Conservation (phyloP, 1,140 invertebrate species). For the Drosophila sucinea region DNA sequence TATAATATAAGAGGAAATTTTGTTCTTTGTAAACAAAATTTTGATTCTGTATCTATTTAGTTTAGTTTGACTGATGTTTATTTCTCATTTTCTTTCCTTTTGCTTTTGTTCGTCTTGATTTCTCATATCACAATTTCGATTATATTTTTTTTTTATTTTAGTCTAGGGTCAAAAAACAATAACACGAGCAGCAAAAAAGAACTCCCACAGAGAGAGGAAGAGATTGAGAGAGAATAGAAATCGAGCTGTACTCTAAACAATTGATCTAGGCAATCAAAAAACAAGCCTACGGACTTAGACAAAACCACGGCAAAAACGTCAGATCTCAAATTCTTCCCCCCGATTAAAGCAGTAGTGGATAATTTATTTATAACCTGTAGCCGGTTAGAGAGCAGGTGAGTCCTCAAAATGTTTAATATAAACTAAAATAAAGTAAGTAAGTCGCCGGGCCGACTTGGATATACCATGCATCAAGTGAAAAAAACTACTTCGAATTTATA, state of each 20-base stretch:
- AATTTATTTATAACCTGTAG: conserved; percentile 60
- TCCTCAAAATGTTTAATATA: not conserved
- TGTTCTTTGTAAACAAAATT: not conserved
- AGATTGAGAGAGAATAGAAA: conserved; percentile 11
- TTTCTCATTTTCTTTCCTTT: conserved; percentile 23
- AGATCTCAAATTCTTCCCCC: not conserved
- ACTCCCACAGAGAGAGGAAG: not conserved
- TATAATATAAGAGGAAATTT: conserved; percentile 3
- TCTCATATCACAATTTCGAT: conserved; percentile 68
- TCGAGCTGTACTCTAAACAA: conserved; percentile 24
- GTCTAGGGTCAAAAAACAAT: conserved; percentile 80
- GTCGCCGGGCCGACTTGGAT: too few species aligned
- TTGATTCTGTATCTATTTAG: conserved; percentile 23
- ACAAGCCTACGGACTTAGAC: not conserved
- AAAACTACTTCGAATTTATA: too few species aligned
- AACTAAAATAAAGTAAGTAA: too few species aligned
- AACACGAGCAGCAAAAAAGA: conserved; percentile 16
- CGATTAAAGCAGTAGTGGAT: conserved; percentile 16
- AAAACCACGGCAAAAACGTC: not conserved
- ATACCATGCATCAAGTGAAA: too few species aligned
- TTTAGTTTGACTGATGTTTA: conserved; percentile 52
- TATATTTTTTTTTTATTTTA: conserved; percentile 79
- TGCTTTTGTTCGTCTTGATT: conserved; percentile 55
- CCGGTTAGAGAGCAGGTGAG: conserved; percentile 70
- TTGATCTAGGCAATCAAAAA: not conserved